Evolutionary conservation across 1,140 invertebrate species (phyloP).

Genomic region (Drosophila tropicalis): DNA sequence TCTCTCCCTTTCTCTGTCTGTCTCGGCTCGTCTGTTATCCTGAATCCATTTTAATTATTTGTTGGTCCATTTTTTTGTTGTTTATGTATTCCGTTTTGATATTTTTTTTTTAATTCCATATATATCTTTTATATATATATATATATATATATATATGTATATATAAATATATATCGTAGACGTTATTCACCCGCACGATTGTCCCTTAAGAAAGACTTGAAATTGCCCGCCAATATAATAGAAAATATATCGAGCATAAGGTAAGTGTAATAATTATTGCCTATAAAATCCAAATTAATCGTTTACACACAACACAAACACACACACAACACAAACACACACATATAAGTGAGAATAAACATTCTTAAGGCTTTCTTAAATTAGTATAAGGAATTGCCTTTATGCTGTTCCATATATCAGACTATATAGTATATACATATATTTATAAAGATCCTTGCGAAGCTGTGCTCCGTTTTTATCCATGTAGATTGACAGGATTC

Average conservation of each 20-base stretch:
- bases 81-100: conserved; percentile 24
- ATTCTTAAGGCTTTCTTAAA: too few species aligned
- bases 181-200: conserved; percentile 90
- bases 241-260: conserved; percentile 89
- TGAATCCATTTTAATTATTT: conserved; percentile 14
- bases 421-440: too few species aligned
- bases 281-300: conserved; percentile 12
- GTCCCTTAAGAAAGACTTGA: conserved; percentile 89
- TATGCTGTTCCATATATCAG: too few species aligned
- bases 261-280: conserved; percentile 84
- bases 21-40: conserved; percentile 11
- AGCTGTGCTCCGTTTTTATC: too few species aligned
- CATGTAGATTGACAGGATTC: too few species aligned
- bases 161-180: conserved; percentile 85
- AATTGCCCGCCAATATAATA: conserved; percentile 88
- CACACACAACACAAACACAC: conserved; percentile 7
- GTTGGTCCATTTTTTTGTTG: conserved; percentile 48
- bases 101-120: conserved; percentile 37
- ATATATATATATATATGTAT: conserved; percentile 23
- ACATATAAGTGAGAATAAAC: too few species aligned
- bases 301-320: conserved; percentile 1
- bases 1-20: conserved; percentile 6
- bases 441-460: too few species aligned
- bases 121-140: conserved; percentile 55
- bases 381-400: too few species aligned